A percentile compares a stretch with the other conserved stretches of the same genome.
Evolutionary conservation across 2,888 invertebrate species (phyloP).

Genomic region (Hypolimnas misippus): DNA sequence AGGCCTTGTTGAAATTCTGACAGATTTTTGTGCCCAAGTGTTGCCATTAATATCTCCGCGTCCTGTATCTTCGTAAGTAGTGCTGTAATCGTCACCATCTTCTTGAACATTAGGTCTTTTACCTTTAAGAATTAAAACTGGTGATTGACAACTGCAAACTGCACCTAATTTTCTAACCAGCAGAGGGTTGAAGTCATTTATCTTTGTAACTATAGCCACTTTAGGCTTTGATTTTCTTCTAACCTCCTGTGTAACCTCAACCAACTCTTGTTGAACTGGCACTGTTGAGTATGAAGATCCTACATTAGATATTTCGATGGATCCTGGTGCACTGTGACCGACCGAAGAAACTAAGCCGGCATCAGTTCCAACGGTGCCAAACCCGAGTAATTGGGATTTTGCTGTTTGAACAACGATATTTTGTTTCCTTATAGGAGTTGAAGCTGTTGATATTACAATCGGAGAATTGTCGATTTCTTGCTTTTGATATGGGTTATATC

Average conservation of each 20-base stretch:
- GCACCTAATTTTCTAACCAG: slow-evolving; percentile 88
- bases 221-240: slow-evolving; percentile 72
- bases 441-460: slow-evolving; percentile 48
- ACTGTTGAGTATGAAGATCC: slow-evolving; percentile 57
- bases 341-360: slow-evolving; percentile 70
- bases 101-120: slow-evolving; percentile 63
- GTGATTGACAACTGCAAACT: slow-evolving; percentile 88
- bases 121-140: slow-evolving; percentile 79
- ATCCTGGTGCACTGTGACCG: slow-evolving; percentile 61
- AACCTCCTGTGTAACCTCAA: slow-evolving; percentile 65
- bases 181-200: slow-evolving; percentile 89
- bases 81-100: slow-evolving; percentile 59
- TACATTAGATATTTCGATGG: slow-evolving; percentile 40
- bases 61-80: slow-evolving; percentile 57
- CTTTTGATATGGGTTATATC: slow-evolving; percentile 66
- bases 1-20: slow-evolving; percentile 49
- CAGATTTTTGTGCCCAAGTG: slow-evolving; percentile 60
- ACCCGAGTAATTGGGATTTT: slow-evolving; percentile 73
- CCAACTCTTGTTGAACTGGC: slow-evolving; percentile 66
- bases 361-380: slow-evolving; percentile 75
- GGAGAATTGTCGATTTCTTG: slow-evolving; percentile 48
- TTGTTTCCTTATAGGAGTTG: slow-evolving; percentile 62
- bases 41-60: slow-evolving; percentile 63
- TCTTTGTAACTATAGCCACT: slow-evolving; percentile 86
- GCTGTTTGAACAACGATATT: slow-evolving; percentile 74